These are phyloP conservation scores for Xenus cinereus DNA, from an alignment of 2,113 vertebrate species.

Conservation along the genomic window DNA sequence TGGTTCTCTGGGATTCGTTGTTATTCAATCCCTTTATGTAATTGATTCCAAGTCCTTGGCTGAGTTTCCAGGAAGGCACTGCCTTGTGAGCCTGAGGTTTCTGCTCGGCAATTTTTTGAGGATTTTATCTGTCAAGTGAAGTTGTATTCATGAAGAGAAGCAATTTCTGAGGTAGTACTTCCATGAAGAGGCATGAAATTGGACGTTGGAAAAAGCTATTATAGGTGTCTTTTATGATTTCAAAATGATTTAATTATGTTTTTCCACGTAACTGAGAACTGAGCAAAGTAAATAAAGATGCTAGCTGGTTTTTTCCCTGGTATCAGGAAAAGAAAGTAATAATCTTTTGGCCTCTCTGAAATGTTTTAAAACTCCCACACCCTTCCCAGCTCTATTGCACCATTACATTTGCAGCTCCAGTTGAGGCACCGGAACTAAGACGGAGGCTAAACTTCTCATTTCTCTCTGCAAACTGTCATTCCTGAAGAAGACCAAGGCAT, in stretches of 20 bases:
- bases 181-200: conserved; percentile 65
- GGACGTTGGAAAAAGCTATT: conserved; percentile 27
- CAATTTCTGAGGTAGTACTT: conserved; percentile 55
- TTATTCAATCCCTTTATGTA: background rate
- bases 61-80: conserved; percentile 1
- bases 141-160: conserved; percentile 35
- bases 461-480: background rate
- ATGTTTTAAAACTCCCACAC: background rate
- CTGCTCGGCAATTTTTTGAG: conserved; percentile 47
- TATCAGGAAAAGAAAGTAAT: background rate
- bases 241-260: conserved; percentile 58
- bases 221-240: conserved; percentile 38
- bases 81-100: conserved; percentile 1
- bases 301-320: background rate
- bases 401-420: background rate
- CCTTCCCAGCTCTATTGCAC: background rate
- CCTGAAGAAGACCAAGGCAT: background rate
- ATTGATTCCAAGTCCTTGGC: conserved; percentile 49
- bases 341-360: background rate
- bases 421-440: background rate
- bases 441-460: background rate
- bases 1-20: background rate
- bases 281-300: conserved; percentile 20
- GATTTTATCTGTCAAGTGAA: conserved; percentile 60
- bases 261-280: background rate